Evolutionary conservation across 2,888 invertebrate species (phyloP).

Genomic region (Mythimna albipuncta): DNA sequence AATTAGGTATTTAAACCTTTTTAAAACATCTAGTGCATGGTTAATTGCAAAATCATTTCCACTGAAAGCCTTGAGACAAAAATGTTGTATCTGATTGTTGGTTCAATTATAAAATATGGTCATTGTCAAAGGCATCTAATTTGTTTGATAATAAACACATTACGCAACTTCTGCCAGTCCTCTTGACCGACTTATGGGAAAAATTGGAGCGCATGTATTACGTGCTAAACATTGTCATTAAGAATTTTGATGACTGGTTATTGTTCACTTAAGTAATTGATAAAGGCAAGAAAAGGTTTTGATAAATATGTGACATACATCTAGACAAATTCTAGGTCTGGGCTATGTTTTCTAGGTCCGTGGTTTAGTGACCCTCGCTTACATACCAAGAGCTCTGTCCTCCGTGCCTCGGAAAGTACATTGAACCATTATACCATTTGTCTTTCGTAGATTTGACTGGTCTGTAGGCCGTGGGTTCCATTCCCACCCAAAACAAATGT

Average conservation of each 20-base stretch:
- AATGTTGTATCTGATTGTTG: conserved; percentile 44
- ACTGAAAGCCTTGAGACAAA: conserved; percentile 57
- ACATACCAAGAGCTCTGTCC: not conserved
- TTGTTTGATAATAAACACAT: conserved; percentile 61
- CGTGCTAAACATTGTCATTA: conserved; percentile 59
- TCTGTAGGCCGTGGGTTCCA: no score
- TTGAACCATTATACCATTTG: no score
- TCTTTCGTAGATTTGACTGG: no score
- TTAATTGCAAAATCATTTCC: conserved; percentile 45
- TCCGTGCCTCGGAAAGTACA: no score
- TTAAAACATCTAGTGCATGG: conserved; percentile 7
- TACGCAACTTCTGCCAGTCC: conserved; percentile 60
- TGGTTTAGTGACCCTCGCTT: not conserved
- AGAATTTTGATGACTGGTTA: conserved; percentile 18
- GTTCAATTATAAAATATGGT: conserved; percentile 64
- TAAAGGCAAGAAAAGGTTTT: not conserved
- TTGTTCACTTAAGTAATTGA: conserved; percentile 14
- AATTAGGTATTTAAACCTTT: not conserved
- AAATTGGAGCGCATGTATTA: conserved; percentile 64
- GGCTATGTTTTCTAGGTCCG: not conserved
- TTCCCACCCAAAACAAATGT: no score
- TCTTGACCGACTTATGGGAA: conserved; percentile 67
- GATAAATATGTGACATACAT: not conserved
- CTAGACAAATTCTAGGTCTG: not conserved
- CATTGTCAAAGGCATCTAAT: conserved; percentile 66